Percentiles rank a stretch among this genome's conserved stretches.
These are phyloP conservation scores for Crax fasciolata DNA, from an alignment of 2,797 vertebrate species.

Conservation along the genomic window DNA sequence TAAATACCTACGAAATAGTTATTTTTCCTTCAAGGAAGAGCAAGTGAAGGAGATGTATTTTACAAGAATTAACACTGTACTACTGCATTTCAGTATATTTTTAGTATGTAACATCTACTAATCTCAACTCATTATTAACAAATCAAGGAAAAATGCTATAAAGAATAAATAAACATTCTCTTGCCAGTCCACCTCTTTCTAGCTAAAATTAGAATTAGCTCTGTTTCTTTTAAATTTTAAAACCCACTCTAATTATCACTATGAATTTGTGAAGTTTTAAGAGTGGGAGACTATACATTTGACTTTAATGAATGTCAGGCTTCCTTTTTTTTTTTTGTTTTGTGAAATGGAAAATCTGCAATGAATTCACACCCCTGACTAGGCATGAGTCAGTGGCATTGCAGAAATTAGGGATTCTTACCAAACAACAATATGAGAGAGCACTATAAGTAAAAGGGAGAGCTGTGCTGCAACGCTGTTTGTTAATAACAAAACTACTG, in stretches of 20 bases:
- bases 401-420: conserved; percentile 48
- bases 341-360: conserved; percentile 21
- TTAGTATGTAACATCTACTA: conserved; percentile 10
- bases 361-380: conserved; percentile 55
- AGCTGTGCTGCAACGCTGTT: neutral
- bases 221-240: conserved; percentile 42
- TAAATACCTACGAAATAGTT: neutral
- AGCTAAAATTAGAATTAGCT: conserved; percentile 39
- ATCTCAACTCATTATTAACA: conserved; percentile 25
- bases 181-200: conserved; percentile 39
- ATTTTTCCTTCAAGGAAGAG: neutral
- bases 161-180: conserved; percentile 25
- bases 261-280: conserved; percentile 21
- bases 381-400: conserved; percentile 25
- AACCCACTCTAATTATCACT: conserved; percentile 27
- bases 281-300: conserved; percentile 42
- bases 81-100: conserved; percentile 19
- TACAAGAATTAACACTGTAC: neutral
- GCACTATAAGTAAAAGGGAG: neutral
- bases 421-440: neutral
- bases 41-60: neutral
- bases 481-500: neutral
- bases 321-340: conserved; percentile 17
- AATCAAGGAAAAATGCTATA: conserved; percentile 20
- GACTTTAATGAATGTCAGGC: conserved; percentile 61